Percentiles rank a stretch among this genome's conserved stretches.
Conservation (phyloP, 2,113 vertebrate genomes). For the Cathartes aura region DNA sequence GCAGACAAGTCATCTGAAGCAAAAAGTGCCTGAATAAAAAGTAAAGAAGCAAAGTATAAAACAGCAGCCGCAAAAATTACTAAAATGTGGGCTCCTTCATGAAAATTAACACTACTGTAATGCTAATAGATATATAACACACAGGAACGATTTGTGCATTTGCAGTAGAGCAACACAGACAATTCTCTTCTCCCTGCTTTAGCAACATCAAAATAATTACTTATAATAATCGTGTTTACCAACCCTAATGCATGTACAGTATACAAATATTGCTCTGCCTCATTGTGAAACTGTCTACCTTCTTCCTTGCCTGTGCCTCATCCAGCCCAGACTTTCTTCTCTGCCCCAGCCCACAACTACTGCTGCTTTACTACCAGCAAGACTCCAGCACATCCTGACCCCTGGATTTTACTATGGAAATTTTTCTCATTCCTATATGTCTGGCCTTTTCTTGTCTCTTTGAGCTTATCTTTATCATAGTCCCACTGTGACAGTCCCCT, state of each 20-base stretch:
- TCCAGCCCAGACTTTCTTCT: conserved; percentile 46
- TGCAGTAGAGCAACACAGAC: background rate
- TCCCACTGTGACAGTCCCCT: conserved; percentile 21
- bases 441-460: conserved; percentile 42
- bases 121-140: background rate
- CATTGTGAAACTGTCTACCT: background rate
- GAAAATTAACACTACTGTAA: background rate
- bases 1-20: background rate
- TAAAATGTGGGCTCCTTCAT: background rate
- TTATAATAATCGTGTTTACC: background rate
- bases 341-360: conserved; percentile 1
- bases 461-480: conserved; percentile 58
- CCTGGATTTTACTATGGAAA: conserved; percentile 68
- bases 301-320: background rate
- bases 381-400: conserved; percentile 65
- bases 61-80: background rate
- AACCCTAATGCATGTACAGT: background rate
- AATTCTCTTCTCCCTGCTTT: background rate
- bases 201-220: background rate
- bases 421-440: conserved; percentile 60
- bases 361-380: conserved; percentile 67
- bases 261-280: background rate
- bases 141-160: background rate
- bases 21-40: background rate
- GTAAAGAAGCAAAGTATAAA: background rate